phyloP scores from a whole-genome alignment of 2,113 vertebrate genomes.

The Rhizomys pruinosus region DNA sequence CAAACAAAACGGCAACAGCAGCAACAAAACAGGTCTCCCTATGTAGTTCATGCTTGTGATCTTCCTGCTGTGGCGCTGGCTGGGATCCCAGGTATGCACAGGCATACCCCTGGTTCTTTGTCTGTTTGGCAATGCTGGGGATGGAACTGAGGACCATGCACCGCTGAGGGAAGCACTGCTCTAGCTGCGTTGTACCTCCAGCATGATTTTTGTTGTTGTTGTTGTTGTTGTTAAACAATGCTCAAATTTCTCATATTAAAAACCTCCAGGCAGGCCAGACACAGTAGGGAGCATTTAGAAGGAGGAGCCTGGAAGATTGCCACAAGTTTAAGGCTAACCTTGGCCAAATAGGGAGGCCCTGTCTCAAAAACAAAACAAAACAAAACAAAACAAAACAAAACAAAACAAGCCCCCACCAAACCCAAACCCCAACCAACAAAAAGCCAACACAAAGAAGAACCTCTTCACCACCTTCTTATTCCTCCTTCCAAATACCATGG shows the following conservation, averaged over 20 bases:
- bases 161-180: neutral
- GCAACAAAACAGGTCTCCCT: too few species aligned
- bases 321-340: neutral
- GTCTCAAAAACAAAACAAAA: neutral
- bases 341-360: neutral
- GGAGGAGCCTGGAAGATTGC: neutral
- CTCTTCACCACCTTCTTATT: neutral
- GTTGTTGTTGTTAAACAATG: neutral
- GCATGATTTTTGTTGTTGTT: neutral
- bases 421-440: neutral
- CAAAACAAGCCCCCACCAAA: too few species aligned
- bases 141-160: neutral
- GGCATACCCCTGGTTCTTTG: neutral
- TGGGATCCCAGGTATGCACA: neutral
- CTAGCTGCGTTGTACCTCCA: neutral
- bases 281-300: neutral
- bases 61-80: neutral
- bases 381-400: too few species aligned
- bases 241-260: neutral
- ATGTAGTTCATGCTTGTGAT: neutral
- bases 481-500: neutral
- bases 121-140: neutral
- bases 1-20: too few species aligned
- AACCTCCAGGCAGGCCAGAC: neutral
- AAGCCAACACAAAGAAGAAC: neutral